Base-by-base conservation (phyloP, 2,888 invertebrate genomes). In the Baronia brevicornis region DNA sequence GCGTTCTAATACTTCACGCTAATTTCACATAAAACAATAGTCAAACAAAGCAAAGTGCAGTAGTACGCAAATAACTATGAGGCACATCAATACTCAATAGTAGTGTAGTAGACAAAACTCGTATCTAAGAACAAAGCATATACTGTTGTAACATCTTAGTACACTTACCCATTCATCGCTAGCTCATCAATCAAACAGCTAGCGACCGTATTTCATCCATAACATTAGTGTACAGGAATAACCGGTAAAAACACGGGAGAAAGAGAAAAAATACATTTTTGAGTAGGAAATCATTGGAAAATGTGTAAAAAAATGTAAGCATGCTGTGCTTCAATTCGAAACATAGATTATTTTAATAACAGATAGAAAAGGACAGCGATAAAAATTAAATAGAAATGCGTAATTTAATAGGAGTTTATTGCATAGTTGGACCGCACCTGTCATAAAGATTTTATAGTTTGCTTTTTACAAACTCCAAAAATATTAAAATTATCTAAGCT, bases 181-280 rank as follows among this genome's bases (percentile, higher is more conserved):
- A 91, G 87, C 87, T 93, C 92, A 86, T 92, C 92, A 87, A 92
- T 90, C 87, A 93, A 89, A 91, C 92, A 92, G 91, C 93, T 93
- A 78, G 60, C 64, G 57, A 67, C 54, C 48, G 44, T 46, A 54
- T 52, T 64, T 60, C 57, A 54, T 77, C 79, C 80, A 59, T 57
- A 59, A 73, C 52, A 69, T 62, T 61, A 73, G 59, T 62, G 70
- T 66, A 72, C 60, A 66, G 72, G 77, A 63, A 69, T 61, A 80
- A 79, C 77, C 78, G 67, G 66, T 56, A 74, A 71, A 46, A 72
- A 73, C 60, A 71, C 63, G 77, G 74, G 73, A 74, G 74, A 77
- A 74, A 80, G 66, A 78, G 64, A 77, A 73, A 75, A 72, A 66
- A 65, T 64, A 60, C 65, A 51, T 55, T 53, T 69, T 68, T 60